phyloP scores from a whole-genome alignment of 1,140 invertebrate species.

The Heliconius nattereri region DNA sequence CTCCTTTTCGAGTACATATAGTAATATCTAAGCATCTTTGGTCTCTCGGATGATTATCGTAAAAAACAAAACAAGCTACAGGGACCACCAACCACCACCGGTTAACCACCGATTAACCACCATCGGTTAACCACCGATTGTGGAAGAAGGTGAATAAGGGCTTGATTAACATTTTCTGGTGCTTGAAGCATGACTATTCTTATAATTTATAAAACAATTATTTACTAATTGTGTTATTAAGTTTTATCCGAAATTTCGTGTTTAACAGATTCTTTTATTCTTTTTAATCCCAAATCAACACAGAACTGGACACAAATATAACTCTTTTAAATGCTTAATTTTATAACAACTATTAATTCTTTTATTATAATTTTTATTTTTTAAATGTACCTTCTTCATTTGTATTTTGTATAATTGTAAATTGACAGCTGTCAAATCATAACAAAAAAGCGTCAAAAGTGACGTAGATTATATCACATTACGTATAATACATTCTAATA shows the following conservation, averaged over 20 bases:
- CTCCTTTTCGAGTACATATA: constrained; percentile 54
- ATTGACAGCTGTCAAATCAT: not conserved
- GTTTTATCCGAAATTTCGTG: not conserved
- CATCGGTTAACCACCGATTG: constrained; percentile 34
- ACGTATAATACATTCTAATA: too few relatives aligned
- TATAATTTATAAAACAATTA: not conserved
- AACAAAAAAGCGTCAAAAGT: too few relatives aligned
- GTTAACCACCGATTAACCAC: constrained; percentile 33
- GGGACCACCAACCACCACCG: too few relatives aligned
- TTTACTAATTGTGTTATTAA: not conserved
- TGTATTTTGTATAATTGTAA: not conserved
- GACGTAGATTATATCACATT: too few relatives aligned
- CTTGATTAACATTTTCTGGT: constrained; percentile 26
- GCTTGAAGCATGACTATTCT: constrained; percentile 21
- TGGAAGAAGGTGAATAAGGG: constrained; percentile 37
- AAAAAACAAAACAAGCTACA: constrained; percentile 57
- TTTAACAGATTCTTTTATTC: not conserved
- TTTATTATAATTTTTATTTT: not conserved
- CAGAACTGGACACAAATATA: too few relatives aligned
- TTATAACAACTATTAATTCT: not conserved
- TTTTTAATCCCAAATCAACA: not conserved
- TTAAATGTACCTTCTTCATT: not conserved
- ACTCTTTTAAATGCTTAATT: not conserved
- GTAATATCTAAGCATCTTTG: constrained; percentile 54
- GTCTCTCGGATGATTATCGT: constrained; percentile 65